phyloP scores from a whole-genome alignment of 2,888 invertebrate species.

The Onchidella celtica region DNA sequence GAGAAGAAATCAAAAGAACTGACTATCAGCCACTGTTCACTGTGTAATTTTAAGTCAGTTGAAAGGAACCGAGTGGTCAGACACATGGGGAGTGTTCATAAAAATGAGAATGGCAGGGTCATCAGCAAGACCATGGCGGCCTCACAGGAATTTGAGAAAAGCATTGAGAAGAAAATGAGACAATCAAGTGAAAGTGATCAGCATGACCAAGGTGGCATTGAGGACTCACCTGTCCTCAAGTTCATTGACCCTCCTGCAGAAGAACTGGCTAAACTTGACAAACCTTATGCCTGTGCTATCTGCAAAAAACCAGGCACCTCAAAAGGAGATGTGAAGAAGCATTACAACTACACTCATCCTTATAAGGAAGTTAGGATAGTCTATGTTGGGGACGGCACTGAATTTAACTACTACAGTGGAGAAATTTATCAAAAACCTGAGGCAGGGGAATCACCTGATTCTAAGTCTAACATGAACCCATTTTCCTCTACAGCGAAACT shows the following conservation, averaged over 20 bases:
- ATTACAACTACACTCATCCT: constrained; percentile 73
- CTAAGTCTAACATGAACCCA: not conserved
- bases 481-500: constrained; percentile 13
- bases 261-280: constrained; percentile 51
- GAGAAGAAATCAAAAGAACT: constrained; percentile 39
- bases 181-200: not conserved
- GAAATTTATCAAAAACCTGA: constrained; percentile 43
- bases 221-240: not conserved
- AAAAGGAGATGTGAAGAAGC: constrained; percentile 72
- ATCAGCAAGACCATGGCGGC: constrained; percentile 9
- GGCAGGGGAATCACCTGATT: not conserved
- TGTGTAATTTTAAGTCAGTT: constrained; percentile 41
- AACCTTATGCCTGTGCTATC: constrained; percentile 71
- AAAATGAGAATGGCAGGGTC: constrained; percentile 39
- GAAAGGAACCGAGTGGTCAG: constrained; percentile 31
- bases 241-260: constrained; percentile 43
- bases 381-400: constrained; percentile 65
- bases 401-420: constrained; percentile 55
- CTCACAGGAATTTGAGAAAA: not conserved
- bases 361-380: constrained; percentile 68
- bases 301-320: constrained; percentile 69
- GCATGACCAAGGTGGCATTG: not conserved
- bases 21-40: constrained; percentile 36
- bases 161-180: not conserved
- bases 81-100: constrained; percentile 36